A percentile compares a stretch with the other conserved stretches of the same genome.
These are phyloP conservation scores for Sminthurides aquaticus DNA, from an alignment of 2,888 invertebrate species.

Conservation along the genomic window DNA sequence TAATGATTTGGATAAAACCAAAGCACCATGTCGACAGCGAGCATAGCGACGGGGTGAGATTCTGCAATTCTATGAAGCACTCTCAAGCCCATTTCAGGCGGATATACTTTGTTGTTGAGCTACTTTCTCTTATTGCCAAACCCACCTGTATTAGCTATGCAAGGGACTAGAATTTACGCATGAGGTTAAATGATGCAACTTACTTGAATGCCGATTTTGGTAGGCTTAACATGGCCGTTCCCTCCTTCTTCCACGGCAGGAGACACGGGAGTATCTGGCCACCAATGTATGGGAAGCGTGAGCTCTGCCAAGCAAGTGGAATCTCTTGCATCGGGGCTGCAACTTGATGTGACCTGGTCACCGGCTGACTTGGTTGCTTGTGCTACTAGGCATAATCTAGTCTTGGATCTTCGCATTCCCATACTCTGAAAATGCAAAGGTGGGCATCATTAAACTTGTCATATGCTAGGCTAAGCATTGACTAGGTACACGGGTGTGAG, in stretches of 20 bases:
- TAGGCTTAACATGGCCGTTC: constrained; percentile 47
- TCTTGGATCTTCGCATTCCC: constrained; percentile 28
- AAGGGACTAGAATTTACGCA: too few relatives aligned
- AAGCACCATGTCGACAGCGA: too few relatives aligned
- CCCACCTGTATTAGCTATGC: too few relatives aligned
- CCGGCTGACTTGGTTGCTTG: constrained; percentile 44
- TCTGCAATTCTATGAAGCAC: too few relatives aligned
- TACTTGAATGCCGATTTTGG: constrained; percentile 43
- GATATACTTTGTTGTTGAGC: too few relatives aligned
- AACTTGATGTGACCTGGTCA: constrained; percentile 66
- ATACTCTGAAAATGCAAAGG: neutral
- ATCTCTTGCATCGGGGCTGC: constrained; percentile 85
- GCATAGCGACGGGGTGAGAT: too few relatives aligned
- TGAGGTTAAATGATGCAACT: too few relatives aligned
- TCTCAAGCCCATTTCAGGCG: too few relatives aligned
- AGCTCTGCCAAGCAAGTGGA: constrained; percentile 85
- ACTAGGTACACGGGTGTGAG: neutral
- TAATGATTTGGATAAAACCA: too few relatives aligned
- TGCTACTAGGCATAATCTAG: constrained; percentile 44
- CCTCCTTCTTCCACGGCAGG: constrained; percentile 48
- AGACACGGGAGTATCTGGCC: constrained; percentile 67
- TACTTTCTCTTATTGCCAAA: too few relatives aligned
- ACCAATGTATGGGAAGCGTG: constrained; percentile 84
- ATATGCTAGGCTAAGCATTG: neutral
- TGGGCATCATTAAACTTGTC: constrained; percentile 2